Base-by-base conservation (phyloP, 1,140 invertebrate species). In the Drosophila busckii region DNA sequence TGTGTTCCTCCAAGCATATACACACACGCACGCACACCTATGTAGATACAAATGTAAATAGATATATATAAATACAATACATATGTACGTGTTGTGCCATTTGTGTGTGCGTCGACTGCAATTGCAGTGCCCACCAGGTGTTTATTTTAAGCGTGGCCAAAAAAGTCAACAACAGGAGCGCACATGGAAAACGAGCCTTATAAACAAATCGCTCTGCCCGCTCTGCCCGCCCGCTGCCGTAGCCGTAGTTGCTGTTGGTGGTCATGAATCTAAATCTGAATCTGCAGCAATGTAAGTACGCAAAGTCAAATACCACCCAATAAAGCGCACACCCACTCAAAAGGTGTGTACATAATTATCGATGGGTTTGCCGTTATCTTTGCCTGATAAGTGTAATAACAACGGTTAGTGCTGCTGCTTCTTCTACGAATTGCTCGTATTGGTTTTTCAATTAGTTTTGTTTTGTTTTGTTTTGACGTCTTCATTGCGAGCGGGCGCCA, bases 361-460 rank as follows among this genome's bases (percentile, higher is more conserved):
- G 56, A 60, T 54, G 50, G 37, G 38, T 31, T 60, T 22, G 12
- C 15, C 40, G 32, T 61, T 61, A 54, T 61, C 49, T 54, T 26
- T 17, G 26, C 15, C 52, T 67, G 58, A 80, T 78, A 80, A 68
- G 34, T 59, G 32, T 34, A n/a, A n/a, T n/a, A n/a, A n/a, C n/a
- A n/a, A n/a, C n/a, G n/a, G n/a, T n/a, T n/a, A n/a, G n/a, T n/a
- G n/a, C n/a, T n/a, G n/a, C n/a, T n/a, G 31, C 53, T 46, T 48
- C 67, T 45, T 66, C 55, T 56, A 68, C 46, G 31, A 41, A 52
- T 60, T 26, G 15, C n/a, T n/a, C 55, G 31, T 80, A 82, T 80
- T 73, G 73, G 73, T 80, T 80, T 80, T 80, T 59, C 75, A 80
- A 80, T 80, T 78, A 71, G 73, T 49, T 53, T 44, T 54, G 61